A percentile compares a stretch with the other conserved stretches of the same genome.
Evolutionary conservation across 2,797 vertebrate genomes (phyloP).

Genomic region (Lagodon rhomboides): DNA sequence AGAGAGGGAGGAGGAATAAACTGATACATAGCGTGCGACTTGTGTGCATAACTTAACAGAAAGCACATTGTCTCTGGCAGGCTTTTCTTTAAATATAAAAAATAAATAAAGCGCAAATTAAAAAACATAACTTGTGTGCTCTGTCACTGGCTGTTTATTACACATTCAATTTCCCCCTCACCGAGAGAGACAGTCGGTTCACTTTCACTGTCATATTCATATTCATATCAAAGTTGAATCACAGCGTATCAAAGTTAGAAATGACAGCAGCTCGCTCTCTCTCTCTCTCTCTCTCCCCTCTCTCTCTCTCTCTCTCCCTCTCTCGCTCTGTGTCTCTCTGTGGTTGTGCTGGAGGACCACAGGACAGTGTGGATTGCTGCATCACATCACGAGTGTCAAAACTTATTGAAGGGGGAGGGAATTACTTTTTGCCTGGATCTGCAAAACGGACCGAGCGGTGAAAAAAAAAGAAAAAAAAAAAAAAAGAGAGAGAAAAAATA

Average conservation of each 20-base stretch:
- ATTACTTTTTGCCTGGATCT: slow-evolving; percentile 57
- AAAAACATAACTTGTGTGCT: slow-evolving; percentile 53
- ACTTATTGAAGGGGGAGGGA: slow-evolving; percentile 58
- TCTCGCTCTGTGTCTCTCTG: slow-evolving; percentile 26
- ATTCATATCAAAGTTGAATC: slow-evolving; percentile 78
- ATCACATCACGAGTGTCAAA: slow-evolving; percentile 74
- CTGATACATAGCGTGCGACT: slow-evolving; percentile 55
- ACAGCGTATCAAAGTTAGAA: slow-evolving; percentile 77
- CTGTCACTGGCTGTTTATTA: slow-evolving; percentile 69
- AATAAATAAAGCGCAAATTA: slow-evolving; percentile 35
- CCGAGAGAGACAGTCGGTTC: slow-evolving; percentile 63
- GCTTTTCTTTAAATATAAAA: slow-evolving; percentile 44
- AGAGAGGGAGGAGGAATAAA: too few species aligned
- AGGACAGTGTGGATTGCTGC: slow-evolving; percentile 69
- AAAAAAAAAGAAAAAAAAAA: background rate
- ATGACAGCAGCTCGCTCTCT: slow-evolving; percentile 71
- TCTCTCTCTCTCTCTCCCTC: slow-evolving; percentile 22
- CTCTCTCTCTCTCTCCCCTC: background rate
- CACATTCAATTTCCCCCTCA: slow-evolving; percentile 59
- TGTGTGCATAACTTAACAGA: slow-evolving; percentile 66
- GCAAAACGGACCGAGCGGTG: slow-evolving; percentile 58
- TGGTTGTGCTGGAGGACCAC: slow-evolving; percentile 70
- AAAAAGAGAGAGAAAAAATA: background rate
- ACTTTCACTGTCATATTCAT: slow-evolving; percentile 73
- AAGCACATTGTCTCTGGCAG: slow-evolving; percentile 63